These are phyloP conservation scores for Dasysyrphus tricinctus DNA, from an alignment of 2,888 invertebrate species.

Conservation along the genomic window DNA sequence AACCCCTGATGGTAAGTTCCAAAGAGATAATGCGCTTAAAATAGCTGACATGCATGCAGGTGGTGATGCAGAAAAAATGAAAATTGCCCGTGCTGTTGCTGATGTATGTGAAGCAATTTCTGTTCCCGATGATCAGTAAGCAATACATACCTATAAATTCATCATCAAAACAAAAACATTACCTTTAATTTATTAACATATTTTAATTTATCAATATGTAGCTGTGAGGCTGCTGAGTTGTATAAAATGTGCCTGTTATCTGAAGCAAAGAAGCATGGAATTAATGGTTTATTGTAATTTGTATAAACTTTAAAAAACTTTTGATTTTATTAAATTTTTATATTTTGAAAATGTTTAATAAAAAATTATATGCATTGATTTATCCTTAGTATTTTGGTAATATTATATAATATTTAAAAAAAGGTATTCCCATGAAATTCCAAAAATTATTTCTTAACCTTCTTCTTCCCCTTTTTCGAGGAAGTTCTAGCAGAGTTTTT, in stretches of 20 bases:
- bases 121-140: slow-evolving; percentile 81
- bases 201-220: slow-evolving; percentile 32
- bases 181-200: neutral
- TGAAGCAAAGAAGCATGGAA: slow-evolving; percentile 78
- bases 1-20: slow-evolving; percentile 79
- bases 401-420: no score
- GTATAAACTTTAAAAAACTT: no score
- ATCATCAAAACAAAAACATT: neutral
- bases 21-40: slow-evolving; percentile 77
- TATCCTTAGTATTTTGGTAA: neutral
- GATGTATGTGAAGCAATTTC: slow-evolving; percentile 78
- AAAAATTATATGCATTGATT: neutral
- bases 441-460: no score
- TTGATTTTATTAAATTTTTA: neutral
- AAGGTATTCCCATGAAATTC: no score
- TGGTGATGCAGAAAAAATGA: slow-evolving; percentile 78
- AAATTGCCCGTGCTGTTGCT: slow-evolving; percentile 75
- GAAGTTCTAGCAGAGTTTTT: no score
- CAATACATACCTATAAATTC: neutral
- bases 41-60: slow-evolving; percentile 77
- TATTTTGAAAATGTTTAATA: neutral
- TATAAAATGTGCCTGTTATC: slow-evolving; percentile 78
- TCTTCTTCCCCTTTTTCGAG: no score
- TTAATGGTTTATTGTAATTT: slow-evolving; percentile 48
- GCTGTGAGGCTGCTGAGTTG: slow-evolving; percentile 80